Base-by-base conservation (phyloP, 2,113 vertebrate species). In the Scomber colias region DNA sequence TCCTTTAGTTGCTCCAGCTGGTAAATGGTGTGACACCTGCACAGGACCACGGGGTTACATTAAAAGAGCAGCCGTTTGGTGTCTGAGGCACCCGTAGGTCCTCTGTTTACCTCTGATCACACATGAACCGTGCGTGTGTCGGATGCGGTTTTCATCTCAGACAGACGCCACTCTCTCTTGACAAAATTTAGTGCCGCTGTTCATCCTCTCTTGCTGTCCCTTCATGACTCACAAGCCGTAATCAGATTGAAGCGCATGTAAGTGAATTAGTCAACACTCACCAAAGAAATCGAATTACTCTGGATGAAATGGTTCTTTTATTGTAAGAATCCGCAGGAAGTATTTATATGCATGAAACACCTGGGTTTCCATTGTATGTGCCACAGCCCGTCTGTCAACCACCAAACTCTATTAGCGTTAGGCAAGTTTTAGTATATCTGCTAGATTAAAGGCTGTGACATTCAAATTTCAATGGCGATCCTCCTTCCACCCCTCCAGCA, bases 261-360 rank as follows among this genome's bases (percentile, higher is more conserved):
- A 91, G 79, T 81, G 72, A 88, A 89, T 88, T 88, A 83, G 78
- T 73, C 74, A 77, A 76, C 86, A 80, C 86, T 84, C 73, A 31
- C 55, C 74, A 48, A 60, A 76, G 11, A 84, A 86, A 92, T 90
- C 64, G 4, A 50, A 87, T 88, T 71, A 82, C 30, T 75, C 7
- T 24, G 44, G 82, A 75, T 73, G 53, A 81, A 83, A 76, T 65
- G 60, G 21, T 69, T 68, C 77, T 82, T 81, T 85, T 85, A 85
- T 83, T 73, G 57, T 71, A n/a, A 85, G 53, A 65, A 72, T 76
- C 73, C 56, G 57, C 54, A 81, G 87, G 60, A 76, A 57, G 68
- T 57, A 59, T 73, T 81, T 65, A 44, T 3, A 48, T 21, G 35
- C 35, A 30, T 57, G 14, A 57, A 55, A 66, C 74, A 81, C 70